A percentile compares a stretch with the other conserved stretches of the same genome.
phyloP scores from a whole-genome alignment of 2,888 invertebrate species.

The Nomada flava region DNA sequence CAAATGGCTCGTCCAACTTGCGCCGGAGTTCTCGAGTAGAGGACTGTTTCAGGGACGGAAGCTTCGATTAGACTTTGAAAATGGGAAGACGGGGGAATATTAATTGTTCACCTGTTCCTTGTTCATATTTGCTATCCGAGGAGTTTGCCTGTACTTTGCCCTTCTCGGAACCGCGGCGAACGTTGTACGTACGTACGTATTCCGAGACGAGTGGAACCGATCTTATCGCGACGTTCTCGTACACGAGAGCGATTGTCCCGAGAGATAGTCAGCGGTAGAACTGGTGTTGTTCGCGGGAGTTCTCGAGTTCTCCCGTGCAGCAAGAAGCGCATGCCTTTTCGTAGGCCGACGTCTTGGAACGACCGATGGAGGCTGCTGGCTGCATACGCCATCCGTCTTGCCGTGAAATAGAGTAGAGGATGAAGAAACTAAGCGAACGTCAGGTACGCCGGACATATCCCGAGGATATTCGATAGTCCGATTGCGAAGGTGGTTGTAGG shows the following conservation, averaged over 20 bases:
- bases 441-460: conserved; percentile 61
- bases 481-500: conserved; percentile 32
- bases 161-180: not conserved
- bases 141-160: not conserved
- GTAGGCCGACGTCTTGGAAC: conserved; percentile 15
- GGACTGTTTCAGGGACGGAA: not conserved
- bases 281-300: conserved; percentile 10
- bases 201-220: not conserved
- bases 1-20: conserved; percentile 14
- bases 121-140: not conserved
- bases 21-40: not conserved
- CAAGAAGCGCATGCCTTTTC: conserved; percentile 31
- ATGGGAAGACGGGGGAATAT: not conserved
- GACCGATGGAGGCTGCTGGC: conserved; percentile 15
- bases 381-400: conserved; percentile 42
- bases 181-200: not conserved
- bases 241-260: conserved; percentile 7
- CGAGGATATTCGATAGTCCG: conserved; percentile 68
- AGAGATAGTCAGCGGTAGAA: not conserved
- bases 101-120: not conserved
- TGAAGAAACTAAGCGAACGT: conserved; percentile 63
- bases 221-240: conserved; percentile 4
- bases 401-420: conserved; percentile 34
- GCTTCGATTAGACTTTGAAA: not conserved
- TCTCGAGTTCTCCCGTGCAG: not conserved